These are phyloP conservation scores for Aphodius sticticus DNA, from an alignment of 2,888 invertebrate species.

Conservation along the genomic window DNA sequence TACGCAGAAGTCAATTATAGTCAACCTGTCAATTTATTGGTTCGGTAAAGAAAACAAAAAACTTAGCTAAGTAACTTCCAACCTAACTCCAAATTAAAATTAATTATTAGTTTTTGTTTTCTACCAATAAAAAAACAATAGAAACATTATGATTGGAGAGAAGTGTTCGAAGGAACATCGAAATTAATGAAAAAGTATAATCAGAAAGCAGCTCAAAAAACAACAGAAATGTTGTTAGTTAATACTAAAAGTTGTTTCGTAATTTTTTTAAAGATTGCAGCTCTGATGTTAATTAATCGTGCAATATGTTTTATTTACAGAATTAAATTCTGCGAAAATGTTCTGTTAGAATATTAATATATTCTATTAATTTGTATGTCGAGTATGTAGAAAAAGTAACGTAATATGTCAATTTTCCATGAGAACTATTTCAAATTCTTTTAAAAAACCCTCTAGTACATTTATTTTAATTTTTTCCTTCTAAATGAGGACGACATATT, in stretches of 20 bases:
- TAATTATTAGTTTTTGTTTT: too few relatives aligned
- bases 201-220: background rate
- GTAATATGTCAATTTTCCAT: too few relatives aligned
- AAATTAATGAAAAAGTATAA: background rate
- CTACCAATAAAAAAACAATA: too few relatives aligned
- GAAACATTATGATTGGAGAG: background rate
- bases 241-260: background rate
- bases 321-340: background rate
- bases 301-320: background rate
- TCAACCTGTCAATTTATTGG: background rate
- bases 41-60: background rate
- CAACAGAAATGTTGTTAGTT: background rate
- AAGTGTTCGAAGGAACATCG: background rate
- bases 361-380: too few relatives aligned
- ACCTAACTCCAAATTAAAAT: too few relatives aligned
- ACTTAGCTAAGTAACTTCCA: too few relatives aligned
- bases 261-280: background rate
- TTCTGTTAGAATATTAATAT: too few relatives aligned
- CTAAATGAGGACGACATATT: too few relatives aligned
- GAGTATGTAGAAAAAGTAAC: too few relatives aligned
- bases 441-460: too few relatives aligned
- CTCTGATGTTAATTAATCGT: background rate
- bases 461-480: too few relatives aligned
- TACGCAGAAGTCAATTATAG: background rate
- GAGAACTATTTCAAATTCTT: too few relatives aligned